phyloP scores from a whole-genome alignment of 2,888 invertebrate genomes.

The Tyria jacobaeae region DNA sequence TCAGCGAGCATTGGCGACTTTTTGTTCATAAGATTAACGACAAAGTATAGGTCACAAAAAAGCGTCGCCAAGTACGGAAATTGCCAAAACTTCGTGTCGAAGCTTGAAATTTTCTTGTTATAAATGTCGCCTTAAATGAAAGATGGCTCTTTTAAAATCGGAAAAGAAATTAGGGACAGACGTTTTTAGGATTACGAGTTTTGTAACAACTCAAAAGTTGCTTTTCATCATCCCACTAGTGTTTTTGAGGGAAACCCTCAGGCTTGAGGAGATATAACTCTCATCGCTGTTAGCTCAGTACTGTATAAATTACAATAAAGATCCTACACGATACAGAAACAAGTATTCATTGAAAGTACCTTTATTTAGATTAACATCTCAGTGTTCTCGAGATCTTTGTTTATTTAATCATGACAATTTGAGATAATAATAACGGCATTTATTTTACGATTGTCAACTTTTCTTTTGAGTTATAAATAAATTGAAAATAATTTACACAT shows the following conservation, averaged over 20 bases:
- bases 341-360: neutral
- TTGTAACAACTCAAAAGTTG: constrained; percentile 73
- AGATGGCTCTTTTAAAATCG: constrained; percentile 85
- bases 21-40: constrained; percentile 84
- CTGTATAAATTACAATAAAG: neutral
- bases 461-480: constrained; percentile 8
- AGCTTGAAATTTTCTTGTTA: constrained; percentile 84
- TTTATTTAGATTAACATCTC: neutral
- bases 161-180: constrained; percentile 85
- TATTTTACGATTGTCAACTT: neutral
- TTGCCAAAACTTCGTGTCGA: constrained; percentile 85
- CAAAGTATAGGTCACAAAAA: constrained; percentile 83
- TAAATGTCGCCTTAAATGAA: constrained; percentile 85
- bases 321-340: neutral
- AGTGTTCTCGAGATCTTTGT: too few species aligned
- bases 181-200: constrained; percentile 84
- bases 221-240: constrained; percentile 56
- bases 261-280: constrained; percentile 5
- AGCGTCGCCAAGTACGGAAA: constrained; percentile 81
- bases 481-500: neutral
- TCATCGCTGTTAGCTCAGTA: neutral
- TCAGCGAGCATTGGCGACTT: constrained; percentile 73
- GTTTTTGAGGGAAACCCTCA: constrained; percentile 32
- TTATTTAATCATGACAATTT: constrained; percentile 2
- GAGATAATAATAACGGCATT: constrained; percentile 22